Conservation (phyloP, 1,140 invertebrate genomes). For the Conus ventricosus region DNA sequence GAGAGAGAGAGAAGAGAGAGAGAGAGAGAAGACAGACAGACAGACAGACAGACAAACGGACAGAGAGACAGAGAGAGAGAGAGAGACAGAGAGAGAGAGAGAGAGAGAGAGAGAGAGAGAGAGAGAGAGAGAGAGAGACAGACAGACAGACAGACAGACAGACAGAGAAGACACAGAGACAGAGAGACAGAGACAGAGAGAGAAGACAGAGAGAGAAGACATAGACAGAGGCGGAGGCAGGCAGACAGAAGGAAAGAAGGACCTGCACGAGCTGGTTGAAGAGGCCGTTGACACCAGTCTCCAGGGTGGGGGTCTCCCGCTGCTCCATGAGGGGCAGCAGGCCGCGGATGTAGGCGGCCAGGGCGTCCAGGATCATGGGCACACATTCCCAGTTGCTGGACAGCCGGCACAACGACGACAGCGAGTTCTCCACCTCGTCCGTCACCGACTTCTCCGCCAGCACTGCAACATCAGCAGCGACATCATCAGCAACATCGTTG, state of each 20-base stretch:
- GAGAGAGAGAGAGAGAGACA: no score
- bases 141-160: no score
- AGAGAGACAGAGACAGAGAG: no score
- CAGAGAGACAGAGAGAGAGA: no score
- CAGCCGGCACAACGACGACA: constrained; percentile 78
- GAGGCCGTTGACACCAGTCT: constrained; percentile 76
- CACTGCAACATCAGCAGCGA: not conserved
- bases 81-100: no score
- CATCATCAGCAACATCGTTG: not conserved
- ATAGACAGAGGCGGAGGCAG: no score
- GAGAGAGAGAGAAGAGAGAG: no score
- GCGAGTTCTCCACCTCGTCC: constrained; percentile 75
- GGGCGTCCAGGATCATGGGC: constrained; percentile 76
- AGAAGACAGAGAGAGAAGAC: no score
- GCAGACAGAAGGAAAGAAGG: not conserved
- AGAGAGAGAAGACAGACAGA: no score
- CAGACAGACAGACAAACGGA: no score
- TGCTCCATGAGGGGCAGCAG: constrained; percentile 76
- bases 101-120: no score
- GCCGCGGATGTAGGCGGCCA: constrained; percentile 75
- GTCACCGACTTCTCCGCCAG: constrained; percentile 62
- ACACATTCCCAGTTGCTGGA: constrained; percentile 80
- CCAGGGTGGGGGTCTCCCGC: constrained; percentile 73
- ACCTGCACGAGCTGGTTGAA: constrained; percentile 79
- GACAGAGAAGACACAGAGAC: no score